Evolutionary conservation across 2,888 invertebrate genomes (phyloP).

Genomic region (Drosophila infuscata): DNA sequence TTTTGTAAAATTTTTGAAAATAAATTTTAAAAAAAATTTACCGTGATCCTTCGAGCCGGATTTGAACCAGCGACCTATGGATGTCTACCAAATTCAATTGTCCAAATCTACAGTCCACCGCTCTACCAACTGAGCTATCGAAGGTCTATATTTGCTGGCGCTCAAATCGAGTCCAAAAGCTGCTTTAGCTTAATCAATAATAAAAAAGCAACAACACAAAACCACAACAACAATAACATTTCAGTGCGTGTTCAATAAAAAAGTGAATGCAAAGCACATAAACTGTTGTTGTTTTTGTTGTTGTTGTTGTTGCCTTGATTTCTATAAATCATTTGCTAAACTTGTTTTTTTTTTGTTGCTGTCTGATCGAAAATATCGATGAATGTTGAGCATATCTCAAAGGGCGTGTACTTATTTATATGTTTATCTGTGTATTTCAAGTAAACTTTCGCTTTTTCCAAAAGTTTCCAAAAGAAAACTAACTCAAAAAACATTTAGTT

Average conservation of each 20-base stretch:
- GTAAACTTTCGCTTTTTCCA: not conserved
- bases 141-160: constrained; percentile 49
- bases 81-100: constrained; percentile 18
- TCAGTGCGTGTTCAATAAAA: not conserved
- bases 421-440: not conserved
- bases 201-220: constrained; percentile 1
- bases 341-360: not conserved
- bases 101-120: constrained; percentile 72
- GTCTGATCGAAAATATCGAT: not conserved
- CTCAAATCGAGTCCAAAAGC: constrained; percentile 19
- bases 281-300: not conserved
- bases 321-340: not conserved
- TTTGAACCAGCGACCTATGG: constrained; percentile 46
- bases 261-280: constrained; percentile 2
- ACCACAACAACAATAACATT: not conserved
- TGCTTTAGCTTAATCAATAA: not conserved
- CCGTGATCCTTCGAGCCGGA: constrained; percentile 36
- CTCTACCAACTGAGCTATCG: constrained; percentile 80
- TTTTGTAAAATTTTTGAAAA: not conserved
- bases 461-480: not conserved
- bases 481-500: not conserved
- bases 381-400: not conserved
- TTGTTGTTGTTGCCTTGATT: not conserved
- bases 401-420: not conserved
- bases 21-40: not conserved